Base-by-base conservation (phyloP, 2,888 invertebrate species). In the Molanna angustata region DNA sequence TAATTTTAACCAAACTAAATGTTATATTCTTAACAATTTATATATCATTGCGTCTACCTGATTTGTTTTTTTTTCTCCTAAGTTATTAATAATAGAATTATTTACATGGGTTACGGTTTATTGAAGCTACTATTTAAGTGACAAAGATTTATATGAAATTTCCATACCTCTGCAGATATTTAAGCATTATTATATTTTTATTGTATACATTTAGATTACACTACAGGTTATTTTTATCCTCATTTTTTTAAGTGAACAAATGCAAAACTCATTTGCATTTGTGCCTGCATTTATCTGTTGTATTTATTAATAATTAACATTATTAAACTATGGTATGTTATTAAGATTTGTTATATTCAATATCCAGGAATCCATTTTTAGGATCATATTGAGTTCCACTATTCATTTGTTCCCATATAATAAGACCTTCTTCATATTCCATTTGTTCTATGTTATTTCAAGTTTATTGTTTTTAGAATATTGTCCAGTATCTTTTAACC, bases 261-360 rank as follows among this genome's bases (percentile, higher is more conserved):
- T 76, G 78, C 77, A 76, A 75, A 74, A 73, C 73, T 74, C 72
- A 73, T 72, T 75, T 78, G 78, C 78, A 78, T 79, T 67, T 62
- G 78, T 74, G 77, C 78, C 78, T 80, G 81, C 81, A 81, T 81
- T 81, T 81, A 80, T 79, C 76, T 77, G 76, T 77, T 78, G 77
- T 77, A 80, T 79, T 80, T 81, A 76, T 81, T 80, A 81, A 81
- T 82, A 82, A 80, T 82, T 82, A 81, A 81, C 80, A 82, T 82
- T n/a, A n/a, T n/a, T 82, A 81, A 78, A 82, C 80, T 81, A 80
- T 82, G 82, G 81, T 82, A 81, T 82, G 81, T 82, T 83, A 81
- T 78, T 64, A 62, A 49, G 52, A 21, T 74, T 56, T 58, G 62
- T 43, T 61, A 53, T 60, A 61, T 58, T 55, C 61, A 60, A 4